These are phyloP conservation scores for Magallana ariakensis DNA, from an alignment of 1,140 invertebrate species.

Conservation along the genomic window DNA sequence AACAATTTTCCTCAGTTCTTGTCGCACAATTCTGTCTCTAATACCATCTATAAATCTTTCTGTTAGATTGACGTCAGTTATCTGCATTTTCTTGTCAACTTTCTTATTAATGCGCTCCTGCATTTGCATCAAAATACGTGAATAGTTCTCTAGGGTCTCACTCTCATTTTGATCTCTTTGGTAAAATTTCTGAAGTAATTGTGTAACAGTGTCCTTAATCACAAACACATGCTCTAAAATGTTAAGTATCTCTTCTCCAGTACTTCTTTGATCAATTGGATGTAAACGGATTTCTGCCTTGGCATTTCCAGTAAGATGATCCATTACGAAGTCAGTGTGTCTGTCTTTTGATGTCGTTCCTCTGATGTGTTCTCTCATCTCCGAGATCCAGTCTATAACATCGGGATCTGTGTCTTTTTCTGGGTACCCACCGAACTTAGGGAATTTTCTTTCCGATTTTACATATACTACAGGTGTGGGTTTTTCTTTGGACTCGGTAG, in stretches of 20 bases:
- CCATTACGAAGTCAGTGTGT: not conserved
- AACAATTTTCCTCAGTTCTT: conserved; percentile 31
- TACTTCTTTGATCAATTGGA: not conserved
- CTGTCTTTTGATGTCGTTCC: not conserved
- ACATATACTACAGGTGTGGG: conserved; percentile 39
- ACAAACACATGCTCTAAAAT: not conserved
- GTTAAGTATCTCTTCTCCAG: conserved; percentile 20
- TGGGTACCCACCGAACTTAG: conserved; percentile 43
- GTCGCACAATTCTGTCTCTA: conserved; percentile 4
- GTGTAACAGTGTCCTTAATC: not conserved
- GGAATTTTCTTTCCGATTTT: conserved; percentile 45
- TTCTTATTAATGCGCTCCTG: not conserved
- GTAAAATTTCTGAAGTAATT: conserved; percentile 38
- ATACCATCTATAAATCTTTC: conserved; percentile 44
- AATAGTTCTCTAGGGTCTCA: conserved; percentile 13
- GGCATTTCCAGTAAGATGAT: conserved; percentile 2
- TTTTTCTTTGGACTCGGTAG: not conserved
- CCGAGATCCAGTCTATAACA: conserved; percentile 40
- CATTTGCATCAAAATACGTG: not conserved
- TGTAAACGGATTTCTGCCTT: no score
- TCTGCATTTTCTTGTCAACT: not conserved
- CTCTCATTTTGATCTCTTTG: conserved; percentile 3
- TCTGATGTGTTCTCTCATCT: conserved; percentile 19
- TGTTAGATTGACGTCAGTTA: not conserved
- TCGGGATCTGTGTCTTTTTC: conserved; percentile 41